Percentiles rank a stretch among this genome's conserved stretches.
phyloP scores from a whole-genome alignment of 2,113 vertebrate species.

The Syrrhaptes paradoxus region DNA sequence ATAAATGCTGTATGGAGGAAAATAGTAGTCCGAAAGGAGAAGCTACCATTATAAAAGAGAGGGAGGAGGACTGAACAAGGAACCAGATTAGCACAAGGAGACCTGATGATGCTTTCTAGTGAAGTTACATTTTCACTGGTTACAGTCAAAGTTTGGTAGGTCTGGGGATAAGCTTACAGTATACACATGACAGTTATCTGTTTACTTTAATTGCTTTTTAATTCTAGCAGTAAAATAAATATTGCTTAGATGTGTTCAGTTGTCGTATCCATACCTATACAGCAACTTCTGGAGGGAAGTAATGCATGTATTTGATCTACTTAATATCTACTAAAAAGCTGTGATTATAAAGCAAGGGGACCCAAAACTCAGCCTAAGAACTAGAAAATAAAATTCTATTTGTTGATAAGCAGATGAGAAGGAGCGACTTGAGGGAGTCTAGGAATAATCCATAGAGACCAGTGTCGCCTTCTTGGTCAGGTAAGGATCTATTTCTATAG shows the following conservation, averaged over 20 bases:
- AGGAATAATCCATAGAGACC: neutral
- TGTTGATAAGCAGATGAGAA: neutral
- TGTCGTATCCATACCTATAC: neutral
- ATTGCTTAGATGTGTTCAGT: neutral
- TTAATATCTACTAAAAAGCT: neutral
- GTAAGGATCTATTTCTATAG: neutral
- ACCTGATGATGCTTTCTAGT: neutral
- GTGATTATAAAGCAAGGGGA: rapidly evolving
- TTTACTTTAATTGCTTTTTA: neutral
- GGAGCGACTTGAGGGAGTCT: neutral
- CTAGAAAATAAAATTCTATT: neutral
- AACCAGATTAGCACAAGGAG: neutral
- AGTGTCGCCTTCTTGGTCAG: neutral
- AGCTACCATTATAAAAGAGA: neutral
- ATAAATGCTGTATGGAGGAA: neutral
- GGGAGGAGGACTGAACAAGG: neutral
- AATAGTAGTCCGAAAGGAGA: neutral
- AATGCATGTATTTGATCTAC: neutral
- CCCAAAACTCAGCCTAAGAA: neutral
- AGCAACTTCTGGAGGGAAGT: neutral
- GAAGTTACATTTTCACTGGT: neutral
- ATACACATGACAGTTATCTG: neutral
- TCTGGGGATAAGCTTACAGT: neutral
- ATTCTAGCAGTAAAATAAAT: neutral
- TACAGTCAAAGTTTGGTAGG: neutral